These are phyloP conservation scores for Cerceris ruficornis DNA, from an alignment of 2,888 invertebrate species.

Conservation along the genomic window DNA sequence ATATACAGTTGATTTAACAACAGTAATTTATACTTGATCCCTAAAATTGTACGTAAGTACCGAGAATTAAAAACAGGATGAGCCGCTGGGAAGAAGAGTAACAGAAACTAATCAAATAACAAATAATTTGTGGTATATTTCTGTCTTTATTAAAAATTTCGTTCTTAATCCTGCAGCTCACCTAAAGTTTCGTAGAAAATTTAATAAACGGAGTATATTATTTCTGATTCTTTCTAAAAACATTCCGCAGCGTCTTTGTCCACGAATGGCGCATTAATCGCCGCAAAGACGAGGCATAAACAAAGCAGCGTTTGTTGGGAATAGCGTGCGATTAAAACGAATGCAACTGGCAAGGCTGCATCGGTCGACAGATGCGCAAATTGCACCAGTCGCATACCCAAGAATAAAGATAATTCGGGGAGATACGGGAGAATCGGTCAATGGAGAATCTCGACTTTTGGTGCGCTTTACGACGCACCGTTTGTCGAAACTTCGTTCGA, in stretches of 20 bases:
- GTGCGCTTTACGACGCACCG: slow-evolving; percentile 36
- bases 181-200: no score
- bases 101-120: no score
- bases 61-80: no score
- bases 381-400: slow-evolving; percentile 31
- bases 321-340: neutral
- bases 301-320: neutral
- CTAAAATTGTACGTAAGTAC: no score
- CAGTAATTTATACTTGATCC: no score
- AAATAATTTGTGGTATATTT: no score
- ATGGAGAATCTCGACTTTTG: slow-evolving; percentile 50
- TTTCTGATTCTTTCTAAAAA: no score
- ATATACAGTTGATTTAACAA: no score
- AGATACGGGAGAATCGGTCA: slow-evolving; percentile 56
- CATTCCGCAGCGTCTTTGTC: neutral
- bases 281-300: neutral
- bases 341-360: slow-evolving; percentile 29
- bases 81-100: no score
- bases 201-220: no score
- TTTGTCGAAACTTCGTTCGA: slow-evolving; percentile 30
- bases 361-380: slow-evolving; percentile 54
- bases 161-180: no score
- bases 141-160: no score
- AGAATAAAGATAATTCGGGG: slow-evolving; percentile 56
- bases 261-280: neutral